These are phyloP conservation scores for Rousettus madagascariensis DNA, from an alignment of 2,797 vertebrate species.

Conservation along the genomic window DNA sequence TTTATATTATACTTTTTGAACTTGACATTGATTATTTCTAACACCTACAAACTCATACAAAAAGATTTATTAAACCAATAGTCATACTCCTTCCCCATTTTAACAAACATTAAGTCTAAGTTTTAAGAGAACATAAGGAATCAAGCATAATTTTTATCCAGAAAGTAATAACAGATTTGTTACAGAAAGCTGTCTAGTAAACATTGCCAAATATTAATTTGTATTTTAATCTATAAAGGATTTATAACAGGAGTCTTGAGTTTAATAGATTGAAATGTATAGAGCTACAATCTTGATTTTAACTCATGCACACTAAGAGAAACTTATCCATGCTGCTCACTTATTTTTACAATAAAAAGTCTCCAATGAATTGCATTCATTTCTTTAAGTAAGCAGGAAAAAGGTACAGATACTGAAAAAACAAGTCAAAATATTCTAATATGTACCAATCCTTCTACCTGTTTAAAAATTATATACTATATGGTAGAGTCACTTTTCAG, in stretches of 20 bases:
- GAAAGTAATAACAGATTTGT: not conserved
- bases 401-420: not conserved
- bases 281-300: not conserved
- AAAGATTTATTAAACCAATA: not conserved
- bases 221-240: not conserved
- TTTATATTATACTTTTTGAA: not conserved
- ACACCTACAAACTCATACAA: not conserved
- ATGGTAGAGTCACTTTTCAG: not conserved
- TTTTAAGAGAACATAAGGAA: not conserved
- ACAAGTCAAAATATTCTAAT: not conserved
- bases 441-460: not conserved
- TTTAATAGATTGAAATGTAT: not conserved
- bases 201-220: not conserved
- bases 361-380: not conserved
- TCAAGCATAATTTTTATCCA: not conserved
- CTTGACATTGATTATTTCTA: not conserved
- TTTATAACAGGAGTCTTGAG: not conserved
- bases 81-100: not conserved
- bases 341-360: not conserved
- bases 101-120: not conserved
- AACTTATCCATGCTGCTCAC: not conserved
- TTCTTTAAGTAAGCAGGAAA: not conserved
- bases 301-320: not conserved
- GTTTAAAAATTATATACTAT: constrained; percentile 11
- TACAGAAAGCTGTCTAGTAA: not conserved